Evolutionary conservation across 2,113 vertebrate genomes (phyloP), one percentile per base, ranked within the genome.

Genomic region (Cyprinodon brontotheroides): DNA sequence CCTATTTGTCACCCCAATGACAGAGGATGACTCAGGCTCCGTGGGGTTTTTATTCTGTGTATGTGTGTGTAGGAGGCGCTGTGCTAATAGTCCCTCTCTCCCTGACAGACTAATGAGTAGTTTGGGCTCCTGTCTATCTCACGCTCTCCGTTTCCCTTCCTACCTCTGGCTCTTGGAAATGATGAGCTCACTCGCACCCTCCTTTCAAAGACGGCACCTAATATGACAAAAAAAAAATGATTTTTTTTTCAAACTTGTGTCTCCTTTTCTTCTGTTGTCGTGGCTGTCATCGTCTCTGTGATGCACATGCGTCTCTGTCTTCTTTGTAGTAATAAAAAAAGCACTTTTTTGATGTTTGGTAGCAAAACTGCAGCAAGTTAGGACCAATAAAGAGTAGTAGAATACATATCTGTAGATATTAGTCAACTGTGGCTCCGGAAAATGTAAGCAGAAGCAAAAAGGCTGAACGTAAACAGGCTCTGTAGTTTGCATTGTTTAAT

Each of bases 31-130:
- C 68, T 80, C 77, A 78, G 75, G 68, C 81, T 79, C 68, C 61
- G 48, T 70, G 74, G 68, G 79, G 75, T 83, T 79, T 75, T 70
- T 72, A 45, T 65, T 72, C 72, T 78, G 65, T 17, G 11, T 66
- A 39, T 65, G 41, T 65, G 74, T 75, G 65, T 50, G 80, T 61
- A 20, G 83, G 86, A 75, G 84, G 74, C 66, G 63, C 68, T 80
- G 69, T 80, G 74, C 66, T 89, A 87, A 91, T 91, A 80, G 87
- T 85, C 68, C 53, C 45, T 71, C 80, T 83, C 82, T 89, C 75
- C 29, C 83, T 91, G 92, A 91, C 91, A 92, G 79, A 81, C 82
- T 92, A 93, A 93, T 93, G 89, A 92, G 86, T 85, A 86, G 85
- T 86, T 87, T 86, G 75, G 72, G 86, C 82, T 71, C 77, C 69